Evolutionary conservation across 2,888 invertebrate species (phyloP).

Genomic region (Tridacna crocea): DNA sequence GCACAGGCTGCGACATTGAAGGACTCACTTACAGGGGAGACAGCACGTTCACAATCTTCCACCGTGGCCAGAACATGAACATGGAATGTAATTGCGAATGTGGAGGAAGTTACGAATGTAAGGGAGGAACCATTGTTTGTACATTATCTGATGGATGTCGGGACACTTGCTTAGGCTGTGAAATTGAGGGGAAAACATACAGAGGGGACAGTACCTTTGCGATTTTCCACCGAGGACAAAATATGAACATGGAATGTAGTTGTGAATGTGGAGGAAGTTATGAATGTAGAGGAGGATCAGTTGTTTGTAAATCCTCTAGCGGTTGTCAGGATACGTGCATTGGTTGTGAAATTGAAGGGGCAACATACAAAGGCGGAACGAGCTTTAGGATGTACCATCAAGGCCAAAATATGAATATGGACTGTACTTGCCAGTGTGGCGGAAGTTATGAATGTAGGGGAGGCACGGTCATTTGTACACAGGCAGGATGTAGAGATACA

Average conservation of each 20-base stretch:
- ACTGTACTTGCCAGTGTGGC: conserved; percentile 61
- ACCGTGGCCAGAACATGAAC: conserved; percentile 47
- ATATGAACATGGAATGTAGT: conserved; percentile 47
- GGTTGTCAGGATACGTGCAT: conserved; percentile 53
- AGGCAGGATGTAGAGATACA: conserved; percentile 31
- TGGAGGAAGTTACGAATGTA: conserved; percentile 52
- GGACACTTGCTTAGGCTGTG: conserved; percentile 41
- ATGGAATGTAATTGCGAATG: conserved; percentile 63
- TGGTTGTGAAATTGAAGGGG: conserved; percentile 51
- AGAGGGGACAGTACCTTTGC: conserved; percentile 59
- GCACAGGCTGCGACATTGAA: conserved; percentile 47
- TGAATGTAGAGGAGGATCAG: conserved; percentile 34
- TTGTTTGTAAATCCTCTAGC: conserved; percentile 37
- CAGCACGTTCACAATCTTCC: conserved; percentile 46
- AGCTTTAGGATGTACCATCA: conserved; percentile 52
- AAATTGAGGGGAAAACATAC: conserved; percentile 44
- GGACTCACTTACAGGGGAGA: conserved; percentile 42
- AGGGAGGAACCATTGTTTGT: conserved; percentile 34
- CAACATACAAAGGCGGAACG: conserved; percentile 41
- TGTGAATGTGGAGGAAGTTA: conserved; percentile 61
- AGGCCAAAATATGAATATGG: conserved; percentile 49
- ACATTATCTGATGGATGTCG: conserved; percentile 45
- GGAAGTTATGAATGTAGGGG: conserved; percentile 58
- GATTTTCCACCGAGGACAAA: conserved; percentile 29
- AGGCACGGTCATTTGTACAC: conserved; percentile 44